Base-by-base conservation (phyloP, 1,140 invertebrate species). In the Andrena cerasifolii region DNA sequence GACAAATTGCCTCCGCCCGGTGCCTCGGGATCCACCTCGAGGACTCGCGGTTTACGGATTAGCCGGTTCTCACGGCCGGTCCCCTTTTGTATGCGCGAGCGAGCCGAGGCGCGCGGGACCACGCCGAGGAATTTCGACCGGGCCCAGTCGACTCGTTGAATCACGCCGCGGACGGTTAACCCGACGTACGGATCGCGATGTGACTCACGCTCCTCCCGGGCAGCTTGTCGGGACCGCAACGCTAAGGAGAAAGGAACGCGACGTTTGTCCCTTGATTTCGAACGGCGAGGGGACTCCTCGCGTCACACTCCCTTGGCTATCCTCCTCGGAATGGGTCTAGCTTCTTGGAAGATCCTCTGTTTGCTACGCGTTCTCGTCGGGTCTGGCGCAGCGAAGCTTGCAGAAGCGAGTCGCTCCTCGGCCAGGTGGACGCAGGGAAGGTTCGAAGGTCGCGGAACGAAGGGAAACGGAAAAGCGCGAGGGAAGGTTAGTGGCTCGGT, bases 401-500 rank as follows among this genome's bases (percentile, higher is more conserved):
- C 12, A 21, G n/a, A 54, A 21, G 4, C 33, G 33, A 40, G 36
- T 21, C 12, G 33, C 43, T 28, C 36, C 3, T 40, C 24, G 21
- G 18, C 10, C 24, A 31, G 6, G 5, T 45, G n/a, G 16, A 12
- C 10, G 18, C 49, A 53, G 28, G 26, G 36, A 58, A 54, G 45
- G 43, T 68, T 58, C 14, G 59, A 49, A 66, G 40, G 28, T 65
- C 1, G 51, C 33, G n/a, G 65, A 62, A 80, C 43, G 49, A 49
- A 45, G 16, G 24, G 31, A 61, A 79, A 59, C 31, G 47, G 54
- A 62, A 54, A 82, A 45, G 54, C 56, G 59, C 58, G 47, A 26
- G 51, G 73, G 59, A 85, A 87, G 88, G 90, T 90, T 89, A 90
- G 73, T 90, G 88, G 88, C 88, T 88, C 82, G 73, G 85, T 86